phyloP scores from a whole-genome alignment of 35 echinoderm and acorn worm genomes.

The Heliocidaris tuberculata region DNA sequence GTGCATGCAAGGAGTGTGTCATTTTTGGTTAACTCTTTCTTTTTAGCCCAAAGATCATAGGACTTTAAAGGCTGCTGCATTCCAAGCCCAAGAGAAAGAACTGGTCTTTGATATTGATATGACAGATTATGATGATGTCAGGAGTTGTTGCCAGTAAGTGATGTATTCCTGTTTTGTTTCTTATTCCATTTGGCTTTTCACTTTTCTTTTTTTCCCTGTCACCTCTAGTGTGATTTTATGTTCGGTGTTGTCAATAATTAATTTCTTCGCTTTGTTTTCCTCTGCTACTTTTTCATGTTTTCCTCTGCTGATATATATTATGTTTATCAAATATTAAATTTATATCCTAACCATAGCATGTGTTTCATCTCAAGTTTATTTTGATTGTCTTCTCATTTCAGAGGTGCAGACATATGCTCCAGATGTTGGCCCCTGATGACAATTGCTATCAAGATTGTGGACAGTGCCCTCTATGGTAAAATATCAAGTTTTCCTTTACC shows the following conservation, averaged over 20 bases:
- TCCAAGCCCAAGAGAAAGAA: constrained; percentile 97
- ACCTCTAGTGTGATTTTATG: too few species aligned
- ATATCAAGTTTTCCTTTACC: neutral
- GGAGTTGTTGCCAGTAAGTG: constrained; percentile 97
- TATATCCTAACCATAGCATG: neutral
- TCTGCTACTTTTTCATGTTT: too few species aligned
- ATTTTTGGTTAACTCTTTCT: neutral
- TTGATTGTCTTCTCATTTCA: constrained; percentile 6
- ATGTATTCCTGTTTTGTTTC: neutral
- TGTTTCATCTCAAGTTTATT: neutral
- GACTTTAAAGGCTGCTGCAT: constrained; percentile 88
- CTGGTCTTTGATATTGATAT: constrained; percentile 99
- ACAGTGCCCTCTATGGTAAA: constrained; percentile 83
- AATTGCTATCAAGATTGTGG: constrained; percentile 88
- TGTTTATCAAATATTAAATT: too few species aligned
- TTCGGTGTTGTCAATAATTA: too few species aligned
- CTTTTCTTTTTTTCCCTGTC: too few species aligned
- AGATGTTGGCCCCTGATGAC: constrained; percentile 98
- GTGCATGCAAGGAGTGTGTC: too few species aligned
- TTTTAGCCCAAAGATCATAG: constrained; percentile 93
- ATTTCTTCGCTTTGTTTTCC: too few species aligned
- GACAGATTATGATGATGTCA: constrained; percentile 99
- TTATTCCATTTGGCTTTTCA: neutral
- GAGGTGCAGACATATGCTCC: constrained; percentile 89
- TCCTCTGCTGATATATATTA: too few species aligned